Percentiles rank a stretch among this genome's conserved stretches.
Evolutionary conservation across 2,113 vertebrate species (phyloP).

Genomic region (Microcebus jonahi): DNA sequence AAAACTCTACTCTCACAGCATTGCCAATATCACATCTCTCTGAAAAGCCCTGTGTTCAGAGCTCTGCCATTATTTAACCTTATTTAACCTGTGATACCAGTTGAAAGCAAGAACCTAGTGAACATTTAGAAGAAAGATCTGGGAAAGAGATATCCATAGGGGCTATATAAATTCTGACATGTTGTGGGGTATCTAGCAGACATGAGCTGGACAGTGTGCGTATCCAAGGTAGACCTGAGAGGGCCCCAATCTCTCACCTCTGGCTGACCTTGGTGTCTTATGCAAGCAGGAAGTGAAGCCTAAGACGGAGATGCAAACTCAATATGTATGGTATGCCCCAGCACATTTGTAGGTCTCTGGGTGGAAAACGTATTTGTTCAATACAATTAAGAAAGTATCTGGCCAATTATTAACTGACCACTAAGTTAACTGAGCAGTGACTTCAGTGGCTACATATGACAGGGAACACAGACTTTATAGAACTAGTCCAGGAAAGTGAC

Average conservation of each 20-base stretch:
- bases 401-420: too few species aligned
- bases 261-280: not conserved
- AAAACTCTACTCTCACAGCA: not conserved
- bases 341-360: not conserved
- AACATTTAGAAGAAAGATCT: not conserved
- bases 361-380: not conserved
- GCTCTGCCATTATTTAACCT: not conserved
- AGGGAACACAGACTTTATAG: not conserved
- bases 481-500: not conserved
- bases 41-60: not conserved
- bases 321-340: accelerated
- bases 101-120: not conserved
- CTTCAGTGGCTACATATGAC: not conserved
- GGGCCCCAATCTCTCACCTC: not conserved
- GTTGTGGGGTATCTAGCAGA: not conserved
- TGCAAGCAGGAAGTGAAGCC: not conserved
- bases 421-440: too few species aligned
- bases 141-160: not conserved
- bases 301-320: not conserved
- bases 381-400: not conserved
- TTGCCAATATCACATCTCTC: accelerated
- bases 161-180: not conserved
- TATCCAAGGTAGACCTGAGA: accelerated
- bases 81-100: not conserved
- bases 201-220: not conserved